Evolutionary conservation across 2,888 invertebrate genomes (phyloP).

Genomic region (Hesperia comma): DNA sequence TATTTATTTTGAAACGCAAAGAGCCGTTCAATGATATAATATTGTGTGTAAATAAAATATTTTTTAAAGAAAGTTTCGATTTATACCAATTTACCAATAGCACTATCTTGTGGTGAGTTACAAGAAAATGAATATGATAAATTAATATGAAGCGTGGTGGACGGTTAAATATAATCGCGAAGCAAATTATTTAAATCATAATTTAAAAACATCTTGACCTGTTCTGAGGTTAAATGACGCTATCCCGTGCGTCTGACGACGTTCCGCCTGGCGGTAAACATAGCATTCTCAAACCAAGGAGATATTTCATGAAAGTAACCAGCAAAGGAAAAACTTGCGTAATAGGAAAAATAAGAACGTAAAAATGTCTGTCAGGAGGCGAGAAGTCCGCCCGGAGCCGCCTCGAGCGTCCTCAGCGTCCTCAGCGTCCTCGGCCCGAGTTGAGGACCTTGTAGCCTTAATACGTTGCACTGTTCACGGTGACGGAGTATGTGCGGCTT

Average conservation of each 20-base stretch:
- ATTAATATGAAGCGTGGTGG: too few species aligned
- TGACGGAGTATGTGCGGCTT: neutral
- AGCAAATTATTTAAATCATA: too few species aligned
- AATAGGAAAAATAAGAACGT: neutral
- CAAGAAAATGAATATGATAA: too few species aligned
- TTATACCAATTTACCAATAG: too few species aligned
- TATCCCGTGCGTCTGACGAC: neutral
- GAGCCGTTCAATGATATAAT: too few species aligned
- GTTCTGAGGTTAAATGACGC: neutral
- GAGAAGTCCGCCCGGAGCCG: neutral
- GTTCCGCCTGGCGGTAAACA: neutral
- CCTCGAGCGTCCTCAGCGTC: neutral
- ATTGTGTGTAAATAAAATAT: too few species aligned
- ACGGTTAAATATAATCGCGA: too few species aligned
- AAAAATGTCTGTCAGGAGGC: neutral
- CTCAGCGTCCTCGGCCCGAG: neutral
- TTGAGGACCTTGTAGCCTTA: conserved; percentile 2
- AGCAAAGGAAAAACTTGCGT: neutral
- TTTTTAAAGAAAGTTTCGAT: too few species aligned
- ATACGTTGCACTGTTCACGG: neutral
- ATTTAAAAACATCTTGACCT: neutral
- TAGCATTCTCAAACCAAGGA: neutral
- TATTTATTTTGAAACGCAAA: too few species aligned
- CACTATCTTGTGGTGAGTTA: too few species aligned
- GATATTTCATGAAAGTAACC: conserved; percentile 5